phyloP scores from a whole-genome alignment of 1,140 invertebrate genomes.

The Drosophila novamexicana region DNA sequence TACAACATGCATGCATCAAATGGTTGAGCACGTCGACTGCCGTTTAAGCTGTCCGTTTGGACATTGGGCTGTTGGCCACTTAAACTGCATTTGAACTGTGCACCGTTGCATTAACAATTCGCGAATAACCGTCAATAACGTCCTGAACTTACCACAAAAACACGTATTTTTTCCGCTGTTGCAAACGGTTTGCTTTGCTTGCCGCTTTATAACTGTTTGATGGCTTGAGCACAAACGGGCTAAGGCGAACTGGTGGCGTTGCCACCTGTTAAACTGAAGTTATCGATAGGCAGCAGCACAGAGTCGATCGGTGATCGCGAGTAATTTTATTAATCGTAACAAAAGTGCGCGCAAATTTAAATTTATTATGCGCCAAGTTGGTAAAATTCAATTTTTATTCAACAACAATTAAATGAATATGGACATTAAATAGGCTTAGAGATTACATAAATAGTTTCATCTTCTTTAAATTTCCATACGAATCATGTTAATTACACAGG shows the following conservation, averaged over 20 bases:
- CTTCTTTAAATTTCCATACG: constrained; percentile 39
- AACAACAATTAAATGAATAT: constrained; percentile 81
- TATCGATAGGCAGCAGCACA: constrained; percentile 19
- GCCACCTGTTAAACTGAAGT: constrained; percentile 3
- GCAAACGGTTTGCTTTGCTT: constrained; percentile 25
- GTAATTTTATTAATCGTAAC: constrained; percentile 11
- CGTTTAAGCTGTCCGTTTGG: constrained; percentile 30
- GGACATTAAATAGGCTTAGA: constrained; percentile 80
- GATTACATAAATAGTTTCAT: constrained; percentile 74
- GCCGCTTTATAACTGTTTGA: constrained; percentile 40
- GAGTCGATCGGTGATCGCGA: neutral
- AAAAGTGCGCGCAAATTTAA: constrained; percentile 20
- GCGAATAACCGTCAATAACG: neutral
- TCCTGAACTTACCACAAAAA: constrained; percentile 26
- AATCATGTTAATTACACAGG: constrained; percentile 43
- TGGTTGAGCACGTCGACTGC: constrained; percentile 20
- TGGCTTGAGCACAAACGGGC: constrained; percentile 9
- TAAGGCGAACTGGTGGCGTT: constrained; percentile 12
- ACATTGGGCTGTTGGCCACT: constrained; percentile 21
- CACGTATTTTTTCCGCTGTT: neutral
- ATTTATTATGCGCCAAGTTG: constrained; percentile 8
- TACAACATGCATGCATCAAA: constrained; percentile 61
- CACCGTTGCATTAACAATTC: constrained; percentile 19
- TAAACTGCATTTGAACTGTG: constrained; percentile 27
- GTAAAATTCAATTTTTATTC: constrained; percentile 79